Evolutionary conservation across 2,797 vertebrate species (phyloP).

Genomic region (Sebastes alutus): DNA sequence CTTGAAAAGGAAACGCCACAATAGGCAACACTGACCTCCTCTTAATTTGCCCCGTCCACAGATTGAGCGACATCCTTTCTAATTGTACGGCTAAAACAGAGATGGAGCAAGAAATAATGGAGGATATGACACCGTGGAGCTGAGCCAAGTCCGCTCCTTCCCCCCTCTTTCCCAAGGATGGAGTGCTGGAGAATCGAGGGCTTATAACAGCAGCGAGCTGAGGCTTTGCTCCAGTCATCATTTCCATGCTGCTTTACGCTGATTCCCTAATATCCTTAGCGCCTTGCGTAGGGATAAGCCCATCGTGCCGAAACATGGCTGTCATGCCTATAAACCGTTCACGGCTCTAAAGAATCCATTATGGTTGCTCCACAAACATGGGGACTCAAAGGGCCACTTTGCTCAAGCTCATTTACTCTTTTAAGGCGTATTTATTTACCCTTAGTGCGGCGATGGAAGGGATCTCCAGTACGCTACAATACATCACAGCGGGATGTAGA

Average conservation of each 20-base stretch:
- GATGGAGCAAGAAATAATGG: constrained; percentile 68
- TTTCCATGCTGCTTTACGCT: constrained; percentile 85
- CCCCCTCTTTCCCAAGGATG: constrained; percentile 53
- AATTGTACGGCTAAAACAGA: constrained; percentile 62
- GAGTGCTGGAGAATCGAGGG: constrained; percentile 68
- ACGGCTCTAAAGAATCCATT: constrained; percentile 83
- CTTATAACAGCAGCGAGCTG: constrained; percentile 77
- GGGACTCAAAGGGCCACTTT: constrained; percentile 80
- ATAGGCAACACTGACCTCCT: constrained; percentile 56
- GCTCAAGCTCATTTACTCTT: constrained; percentile 78
- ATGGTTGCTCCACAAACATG: constrained; percentile 78
- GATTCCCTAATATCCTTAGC: constrained; percentile 87
- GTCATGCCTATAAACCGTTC: constrained; percentile 84
- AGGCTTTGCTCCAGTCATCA: constrained; percentile 84
- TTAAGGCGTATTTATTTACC: constrained; percentile 76
- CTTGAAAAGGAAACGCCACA: constrained; percentile 45
- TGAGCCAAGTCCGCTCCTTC: constrained; percentile 61
- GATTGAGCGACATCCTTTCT: constrained; percentile 64
- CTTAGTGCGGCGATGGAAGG: constrained; percentile 46
- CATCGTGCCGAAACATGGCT: constrained; percentile 80
- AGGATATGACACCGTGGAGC: constrained; percentile 64
- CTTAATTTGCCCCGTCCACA: constrained; percentile 42
- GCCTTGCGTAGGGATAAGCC: constrained; percentile 83
- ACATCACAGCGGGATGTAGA: constrained; percentile 31
- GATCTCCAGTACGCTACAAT: constrained; percentile 44